phyloP scores from a whole-genome alignment of 2,888 invertebrate species.

The Idaea aversata region DNA sequence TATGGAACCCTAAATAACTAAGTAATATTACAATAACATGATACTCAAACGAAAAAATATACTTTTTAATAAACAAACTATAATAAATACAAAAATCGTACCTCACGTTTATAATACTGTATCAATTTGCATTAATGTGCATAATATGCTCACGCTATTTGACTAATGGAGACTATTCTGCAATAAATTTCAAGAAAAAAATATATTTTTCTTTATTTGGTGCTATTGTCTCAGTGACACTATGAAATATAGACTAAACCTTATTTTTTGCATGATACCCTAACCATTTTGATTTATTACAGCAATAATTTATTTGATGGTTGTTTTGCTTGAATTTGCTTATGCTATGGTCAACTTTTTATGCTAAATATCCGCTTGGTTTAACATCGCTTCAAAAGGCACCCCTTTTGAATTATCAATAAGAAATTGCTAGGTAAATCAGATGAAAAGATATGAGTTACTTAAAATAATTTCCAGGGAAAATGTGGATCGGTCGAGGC shows the following conservation, averaged over 20 bases:
- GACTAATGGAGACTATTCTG: background rate
- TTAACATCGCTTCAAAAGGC: constrained; percentile 6
- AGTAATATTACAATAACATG: too few relatives aligned
- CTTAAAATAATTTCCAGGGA: constrained; percentile 79
- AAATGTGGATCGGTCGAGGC: constrained; percentile 85
- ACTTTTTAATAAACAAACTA: background rate
- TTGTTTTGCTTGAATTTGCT: constrained; percentile 13
- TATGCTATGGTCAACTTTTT: background rate
- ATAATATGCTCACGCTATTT: background rate
- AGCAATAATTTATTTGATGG: constrained; percentile 24
- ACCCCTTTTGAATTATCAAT: constrained; percentile 18
- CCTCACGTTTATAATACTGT: background rate
- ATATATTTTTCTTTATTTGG: background rate
- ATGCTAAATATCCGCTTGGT: constrained; percentile 22
- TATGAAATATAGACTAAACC: constrained; percentile 19
- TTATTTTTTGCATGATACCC: constrained; percentile 53
- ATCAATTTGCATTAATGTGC: background rate
- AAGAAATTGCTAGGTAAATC: constrained; percentile 12
- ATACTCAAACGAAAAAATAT: too few relatives aligned
- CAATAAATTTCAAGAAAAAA: background rate
- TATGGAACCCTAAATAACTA: too few relatives aligned
- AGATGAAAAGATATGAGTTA: constrained; percentile 37
- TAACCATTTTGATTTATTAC: constrained; percentile 49
- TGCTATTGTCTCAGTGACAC: constrained; percentile 8
- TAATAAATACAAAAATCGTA: background rate